Evolutionary conservation across 2,113 vertebrate species (phyloP).

Genomic region (Osmerus eperlanus): DNA sequence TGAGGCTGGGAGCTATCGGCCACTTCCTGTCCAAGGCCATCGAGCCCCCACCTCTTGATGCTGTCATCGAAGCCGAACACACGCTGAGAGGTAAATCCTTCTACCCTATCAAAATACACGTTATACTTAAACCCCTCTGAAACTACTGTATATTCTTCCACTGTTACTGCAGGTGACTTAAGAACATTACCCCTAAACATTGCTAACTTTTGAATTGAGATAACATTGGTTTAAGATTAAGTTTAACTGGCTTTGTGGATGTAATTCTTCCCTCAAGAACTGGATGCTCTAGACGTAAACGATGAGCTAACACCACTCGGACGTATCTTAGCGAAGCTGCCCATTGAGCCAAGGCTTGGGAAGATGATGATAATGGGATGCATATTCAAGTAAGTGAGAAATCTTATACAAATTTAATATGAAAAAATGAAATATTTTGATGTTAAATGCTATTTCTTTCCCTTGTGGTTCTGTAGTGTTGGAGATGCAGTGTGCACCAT

Average conservation of each 20-base stretch:
- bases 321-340: constrained; percentile 87
- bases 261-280: constrained; percentile 69
- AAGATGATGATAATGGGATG: constrained; percentile 99
- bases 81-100: constrained; percentile 77
- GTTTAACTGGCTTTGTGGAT: too few relatives aligned
- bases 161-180: background rate
- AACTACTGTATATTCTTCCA: background rate
- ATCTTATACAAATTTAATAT: background rate
- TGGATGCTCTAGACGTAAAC: constrained; percentile 89
- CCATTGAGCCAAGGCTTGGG: constrained; percentile 92
- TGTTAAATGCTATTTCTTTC: background rate
- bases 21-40: constrained; percentile 96
- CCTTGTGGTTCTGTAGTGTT: constrained; percentile 71
- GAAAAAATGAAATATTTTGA: background rate
- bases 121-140: too few relatives aligned
- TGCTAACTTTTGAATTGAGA: background rate
- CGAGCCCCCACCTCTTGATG: constrained; percentile 93
- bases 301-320: constrained; percentile 94
- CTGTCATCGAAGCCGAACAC: constrained; percentile 94
- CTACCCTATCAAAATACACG: background rate
- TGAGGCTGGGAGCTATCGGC: constrained; percentile 87
- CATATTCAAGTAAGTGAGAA: constrained; percentile 85
- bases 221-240: background rate
- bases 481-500: constrained; percentile 94
- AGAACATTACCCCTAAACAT: background rate